phyloP scores from a whole-genome alignment of 2,888 invertebrate species.

The Barypeithes pellucidus region DNA sequence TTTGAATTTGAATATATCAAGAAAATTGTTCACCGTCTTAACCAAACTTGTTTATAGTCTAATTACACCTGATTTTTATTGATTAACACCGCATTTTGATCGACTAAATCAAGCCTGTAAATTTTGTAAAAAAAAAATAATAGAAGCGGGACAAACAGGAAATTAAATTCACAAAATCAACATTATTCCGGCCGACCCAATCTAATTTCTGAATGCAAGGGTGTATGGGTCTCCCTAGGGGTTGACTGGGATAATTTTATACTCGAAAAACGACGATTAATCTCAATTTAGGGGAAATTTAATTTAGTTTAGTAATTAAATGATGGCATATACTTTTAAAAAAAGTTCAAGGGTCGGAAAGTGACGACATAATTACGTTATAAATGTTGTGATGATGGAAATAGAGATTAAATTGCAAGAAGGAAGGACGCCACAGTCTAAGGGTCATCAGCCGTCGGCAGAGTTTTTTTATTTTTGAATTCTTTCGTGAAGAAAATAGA shows the following conservation, averaged over 20 bases:
- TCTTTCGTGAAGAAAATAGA: too few relatives aligned
- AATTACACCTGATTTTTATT: too few relatives aligned
- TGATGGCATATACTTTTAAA: constrained; percentile 33
- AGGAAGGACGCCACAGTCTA: too few relatives aligned
- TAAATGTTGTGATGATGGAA: constrained; percentile 1
- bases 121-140: not conserved
- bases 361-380: constrained; percentile 21
- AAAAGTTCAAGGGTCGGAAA: constrained; percentile 15
- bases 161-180: constrained; percentile 9
- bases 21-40: too few relatives aligned
- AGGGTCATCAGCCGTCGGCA: too few relatives aligned
- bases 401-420: not conserved
- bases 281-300: constrained; percentile 50
- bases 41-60: too few relatives aligned
- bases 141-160: not conserved
- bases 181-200: not conserved
- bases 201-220: constrained; percentile 13
- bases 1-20: too few relatives aligned
- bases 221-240: constrained; percentile 25
- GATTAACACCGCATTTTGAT: too few relatives aligned
- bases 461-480: too few relatives aligned
- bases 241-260: constrained; percentile 37
- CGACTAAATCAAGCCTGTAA: too few relatives aligned
- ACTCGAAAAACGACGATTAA: constrained; percentile 52
- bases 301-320: constrained; percentile 46